phyloP scores from a whole-genome alignment of 2,113 vertebrate genomes.

The Actenoides hombroni region DNA sequence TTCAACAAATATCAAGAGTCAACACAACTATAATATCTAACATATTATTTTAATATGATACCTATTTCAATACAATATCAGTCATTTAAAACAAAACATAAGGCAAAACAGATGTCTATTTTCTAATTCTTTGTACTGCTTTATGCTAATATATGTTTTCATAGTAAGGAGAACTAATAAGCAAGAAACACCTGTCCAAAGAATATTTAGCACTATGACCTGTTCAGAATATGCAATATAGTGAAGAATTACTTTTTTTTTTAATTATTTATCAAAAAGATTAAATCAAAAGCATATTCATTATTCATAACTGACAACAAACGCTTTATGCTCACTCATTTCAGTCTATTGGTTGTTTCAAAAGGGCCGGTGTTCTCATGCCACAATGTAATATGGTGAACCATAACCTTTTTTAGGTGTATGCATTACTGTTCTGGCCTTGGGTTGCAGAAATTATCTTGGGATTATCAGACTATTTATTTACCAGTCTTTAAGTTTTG shows the following conservation, averaged over 20 bases:
- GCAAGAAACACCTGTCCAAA: neutral
- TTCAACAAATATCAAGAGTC: neutral
- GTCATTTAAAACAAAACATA: neutral
- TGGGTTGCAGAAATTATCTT: neutral
- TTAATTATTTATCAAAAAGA: neutral
- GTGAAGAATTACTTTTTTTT: neutral
- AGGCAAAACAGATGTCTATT: neutral
- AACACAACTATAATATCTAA: neutral
- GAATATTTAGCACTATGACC: neutral
- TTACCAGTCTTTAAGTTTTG: neutral
- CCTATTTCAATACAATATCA: neutral
- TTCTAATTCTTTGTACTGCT: neutral
- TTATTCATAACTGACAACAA: neutral
- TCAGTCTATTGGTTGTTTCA: neutral
- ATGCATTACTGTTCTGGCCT: neutral
- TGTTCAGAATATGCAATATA: neutral
- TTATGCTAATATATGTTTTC: neutral
- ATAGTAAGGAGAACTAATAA: neutral
- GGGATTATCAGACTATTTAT: neutral
- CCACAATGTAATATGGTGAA: neutral
- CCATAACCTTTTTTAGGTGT: neutral
- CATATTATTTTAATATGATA: neutral
- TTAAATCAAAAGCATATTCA: neutral
- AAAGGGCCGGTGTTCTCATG: neutral
- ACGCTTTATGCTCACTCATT: neutral